Evolutionary conservation across 2,113 vertebrate species (phyloP), one percentile per base, ranked within the genome.

Genomic region (Melanerpes formicivorus): DNA sequence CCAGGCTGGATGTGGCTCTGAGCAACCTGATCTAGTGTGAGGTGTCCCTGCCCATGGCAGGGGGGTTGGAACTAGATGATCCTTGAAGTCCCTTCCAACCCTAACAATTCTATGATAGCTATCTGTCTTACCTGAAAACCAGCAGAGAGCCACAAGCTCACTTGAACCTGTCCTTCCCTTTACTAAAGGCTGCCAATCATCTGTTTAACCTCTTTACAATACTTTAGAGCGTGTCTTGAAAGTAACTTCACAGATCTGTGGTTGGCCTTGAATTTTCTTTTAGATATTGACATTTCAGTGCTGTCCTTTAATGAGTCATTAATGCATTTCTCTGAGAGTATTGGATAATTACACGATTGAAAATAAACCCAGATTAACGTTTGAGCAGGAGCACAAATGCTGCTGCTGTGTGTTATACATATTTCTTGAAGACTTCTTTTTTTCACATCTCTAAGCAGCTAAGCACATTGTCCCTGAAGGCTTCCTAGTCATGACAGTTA

Each of bases 391-490:
- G 19, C 55, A 59, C 29, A 84, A 90, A 74, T 62, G 54, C 42
- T 82, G 14, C 73, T 80, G 44, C 56, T 95, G 4, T 82, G 10
- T 58, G 54, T 92, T 80, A 62, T 40, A 40, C 11, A 2, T 58
- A 60, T 75, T 92, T 90, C 60, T 85, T 64, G 34, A 92, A 87
- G 63, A 75, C 22, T 18, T 59, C 69, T 88, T 88, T 85, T 80
- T 71, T 89, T 85, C 83, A 67, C 34, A 84, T 93, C 65, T 46
- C 18, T 74, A 52, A 85, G 87, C 3, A 5, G 54, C 87, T 93
- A 93, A 92, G 65, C 76, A 29, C 72, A 58, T 90, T 93, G 91
- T 91, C 72, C 89, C 81, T 83, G 65, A 60, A 90, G 94, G 87
- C 65, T 94, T 96, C 76, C 8, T 78, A 91, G 85, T 78, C 82